Conservation (phyloP, 2,888 invertebrate species). For the Trissolcus japonicus region DNA sequence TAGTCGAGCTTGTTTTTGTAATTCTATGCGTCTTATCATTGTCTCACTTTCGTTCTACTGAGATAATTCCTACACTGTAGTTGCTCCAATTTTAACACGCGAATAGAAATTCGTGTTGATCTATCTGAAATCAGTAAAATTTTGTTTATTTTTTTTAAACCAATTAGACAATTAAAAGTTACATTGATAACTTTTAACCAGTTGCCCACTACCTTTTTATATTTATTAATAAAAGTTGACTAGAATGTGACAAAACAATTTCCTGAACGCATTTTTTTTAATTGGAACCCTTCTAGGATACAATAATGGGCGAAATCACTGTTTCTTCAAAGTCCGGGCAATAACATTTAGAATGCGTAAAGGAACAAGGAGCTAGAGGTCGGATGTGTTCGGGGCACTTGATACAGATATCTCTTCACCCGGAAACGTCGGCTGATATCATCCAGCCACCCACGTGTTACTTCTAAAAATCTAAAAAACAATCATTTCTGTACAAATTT, state of each 20-base stretch:
- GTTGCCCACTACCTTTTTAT: too few species aligned
- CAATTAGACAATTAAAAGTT: background rate
- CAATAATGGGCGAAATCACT: background rate
- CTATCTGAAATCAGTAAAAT: too few species aligned
- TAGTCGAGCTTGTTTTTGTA: constrained; percentile 27
- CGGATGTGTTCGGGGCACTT: constrained; percentile 61
- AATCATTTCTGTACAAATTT: background rate
- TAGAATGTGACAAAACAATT: background rate
- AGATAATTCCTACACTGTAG: constrained; percentile 8
- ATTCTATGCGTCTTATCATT: constrained; percentile 27
- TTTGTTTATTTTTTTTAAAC: background rate
- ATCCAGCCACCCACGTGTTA: constrained; percentile 61
- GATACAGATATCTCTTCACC: constrained; percentile 68
- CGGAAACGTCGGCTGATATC: constrained; percentile 68
- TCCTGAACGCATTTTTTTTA: too few species aligned
- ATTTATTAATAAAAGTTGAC: too few species aligned
- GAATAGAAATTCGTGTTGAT: too few species aligned
- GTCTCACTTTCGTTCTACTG: constrained; percentile 25
- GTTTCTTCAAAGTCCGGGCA: background rate
- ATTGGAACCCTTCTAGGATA: too few species aligned
- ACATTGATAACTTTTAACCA: too few species aligned
- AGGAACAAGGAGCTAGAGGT: constrained; percentile 58
- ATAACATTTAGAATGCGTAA: constrained; percentile 9
- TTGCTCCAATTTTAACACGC: background rate
- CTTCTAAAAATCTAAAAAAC: background rate